phyloP scores from a whole-genome alignment of 2,888 invertebrate species.

The Macrosoma leucophasiata region DNA sequence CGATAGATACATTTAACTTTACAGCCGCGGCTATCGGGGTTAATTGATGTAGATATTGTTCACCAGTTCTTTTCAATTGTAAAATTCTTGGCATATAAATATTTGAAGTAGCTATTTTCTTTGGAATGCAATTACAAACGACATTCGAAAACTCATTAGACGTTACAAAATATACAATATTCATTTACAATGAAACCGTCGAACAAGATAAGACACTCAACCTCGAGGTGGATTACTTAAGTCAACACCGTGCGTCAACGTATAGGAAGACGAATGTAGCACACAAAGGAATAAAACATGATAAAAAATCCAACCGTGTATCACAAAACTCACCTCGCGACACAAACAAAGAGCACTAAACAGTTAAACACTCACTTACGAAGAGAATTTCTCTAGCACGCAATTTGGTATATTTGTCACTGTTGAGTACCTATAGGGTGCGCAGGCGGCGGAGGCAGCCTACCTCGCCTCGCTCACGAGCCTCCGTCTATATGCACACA shows the following conservation, averaged over 20 bases:
- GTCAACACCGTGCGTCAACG: conserved; percentile 40
- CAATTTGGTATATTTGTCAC: conserved; percentile 57
- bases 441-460: conserved; percentile 64
- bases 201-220: conserved; percentile 46
- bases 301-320: conserved; percentile 25
- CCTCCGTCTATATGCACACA: conserved; percentile 62
- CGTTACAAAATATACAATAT: no score
- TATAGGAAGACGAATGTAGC: conserved; percentile 39
- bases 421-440: conserved; percentile 43
- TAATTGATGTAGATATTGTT: no score
- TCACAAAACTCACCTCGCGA: conserved; percentile 39
- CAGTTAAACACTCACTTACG: conserved; percentile 48
- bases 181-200: conserved; percentile 25
- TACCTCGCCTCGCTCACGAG: conserved; percentile 53
- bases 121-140: no score
- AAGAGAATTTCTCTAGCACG: conserved; percentile 35
- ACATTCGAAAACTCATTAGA: no score
- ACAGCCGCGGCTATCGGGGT: no score
- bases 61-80: no score
- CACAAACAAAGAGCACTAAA: conserved; percentile 50
- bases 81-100: no score
- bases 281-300: conserved; percentile 55
- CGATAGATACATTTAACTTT: no score
- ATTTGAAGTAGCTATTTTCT: no score
- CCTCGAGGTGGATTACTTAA: conserved; percentile 44